Evolutionary conservation across 2,888 invertebrate species (phyloP), one percentile per base, ranked within the genome.

Genomic region (Apoderus coryli): DNA sequence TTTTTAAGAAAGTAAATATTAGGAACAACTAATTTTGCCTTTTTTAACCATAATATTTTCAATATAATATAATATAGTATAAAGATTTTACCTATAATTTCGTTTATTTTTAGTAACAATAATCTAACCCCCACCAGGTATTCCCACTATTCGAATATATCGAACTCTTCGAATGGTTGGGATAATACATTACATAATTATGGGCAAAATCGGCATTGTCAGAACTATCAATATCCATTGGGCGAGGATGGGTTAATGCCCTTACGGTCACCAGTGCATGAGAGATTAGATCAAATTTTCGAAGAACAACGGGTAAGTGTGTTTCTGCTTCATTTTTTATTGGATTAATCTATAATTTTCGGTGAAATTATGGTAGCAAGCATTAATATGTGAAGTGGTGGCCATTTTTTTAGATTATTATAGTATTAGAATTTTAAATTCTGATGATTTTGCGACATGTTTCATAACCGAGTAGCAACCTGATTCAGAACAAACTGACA

Each of bases 241-340:
- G 78, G 76, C 39, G 65, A 74, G 24, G 80, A 85, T 57, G 85
- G 85, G 25, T 62, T 85, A 49, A 69, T 77, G 36, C 71, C 75
- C 23, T 65, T 75, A 35, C 63, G 67, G 39, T 78, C 78, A 51
- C 74, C 77, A 37, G 64, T 77, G 40, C 84, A 84, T 57, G 70
- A 70, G 39, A 62, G 88, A 40, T 66, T 90, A 48, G 76, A 77
- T 52, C 80, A 85, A 58, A 78, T 90, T 48, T 76, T 84, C 45
- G 66, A 76, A 34, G 77, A 81, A 42, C 76, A 82, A 53, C 76
- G 74, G 70, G 85, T 82, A 50, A 39, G 36, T 7, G 13, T 13
- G 14, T n/a, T n/a, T n/a, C n/a, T n/a, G n/a, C n/a, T n/a, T n/a
- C n/a, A n/a, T n/a, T n/a, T n/a, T n/a, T n/a, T n/a, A n/a, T n/a